Evolutionary conservation across 2,113 vertebrate species (phyloP).

Genomic region (Colaptes auratus): DNA sequence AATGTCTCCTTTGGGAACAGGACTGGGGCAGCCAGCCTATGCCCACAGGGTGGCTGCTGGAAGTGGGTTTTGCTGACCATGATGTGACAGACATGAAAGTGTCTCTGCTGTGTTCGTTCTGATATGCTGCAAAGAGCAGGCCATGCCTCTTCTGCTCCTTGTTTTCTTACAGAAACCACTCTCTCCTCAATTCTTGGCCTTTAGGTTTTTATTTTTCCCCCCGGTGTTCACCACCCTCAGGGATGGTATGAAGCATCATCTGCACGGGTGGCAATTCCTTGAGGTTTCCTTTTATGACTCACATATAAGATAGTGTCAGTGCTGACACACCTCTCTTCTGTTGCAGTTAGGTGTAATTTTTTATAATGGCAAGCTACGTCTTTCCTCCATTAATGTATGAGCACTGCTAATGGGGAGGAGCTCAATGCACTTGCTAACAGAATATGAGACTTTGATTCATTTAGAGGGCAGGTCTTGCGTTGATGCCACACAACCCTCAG

Average conservation of each 20-base stretch:
- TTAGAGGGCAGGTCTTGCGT: not conserved
- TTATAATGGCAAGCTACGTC: accelerated
- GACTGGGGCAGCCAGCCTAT: not conserved
- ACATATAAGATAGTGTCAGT: not conserved
- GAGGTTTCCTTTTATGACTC: not conserved
- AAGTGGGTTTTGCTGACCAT: not conserved
- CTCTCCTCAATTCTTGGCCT: not conserved
- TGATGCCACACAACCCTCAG: not conserved
- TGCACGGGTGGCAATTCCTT: not conserved
- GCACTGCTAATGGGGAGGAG: not conserved
- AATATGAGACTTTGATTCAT: not conserved
- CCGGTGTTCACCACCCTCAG: not conserved
- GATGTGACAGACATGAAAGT: not conserved
- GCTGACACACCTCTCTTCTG: not conserved
- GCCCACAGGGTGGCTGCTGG: not conserved
- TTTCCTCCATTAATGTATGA: not conserved
- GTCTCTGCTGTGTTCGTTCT: not conserved
- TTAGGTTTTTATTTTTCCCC: not conserved
- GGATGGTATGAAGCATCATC: not conserved
- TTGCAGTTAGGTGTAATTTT: not conserved
- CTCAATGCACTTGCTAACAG: not conserved
- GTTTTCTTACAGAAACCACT: not conserved
- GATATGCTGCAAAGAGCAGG: not conserved
- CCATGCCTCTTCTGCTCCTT: not conserved
- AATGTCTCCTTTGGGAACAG: not conserved